phyloP scores from a whole-genome alignment of 2,797 vertebrate genomes.

The Bothrops alternatus region DNA sequence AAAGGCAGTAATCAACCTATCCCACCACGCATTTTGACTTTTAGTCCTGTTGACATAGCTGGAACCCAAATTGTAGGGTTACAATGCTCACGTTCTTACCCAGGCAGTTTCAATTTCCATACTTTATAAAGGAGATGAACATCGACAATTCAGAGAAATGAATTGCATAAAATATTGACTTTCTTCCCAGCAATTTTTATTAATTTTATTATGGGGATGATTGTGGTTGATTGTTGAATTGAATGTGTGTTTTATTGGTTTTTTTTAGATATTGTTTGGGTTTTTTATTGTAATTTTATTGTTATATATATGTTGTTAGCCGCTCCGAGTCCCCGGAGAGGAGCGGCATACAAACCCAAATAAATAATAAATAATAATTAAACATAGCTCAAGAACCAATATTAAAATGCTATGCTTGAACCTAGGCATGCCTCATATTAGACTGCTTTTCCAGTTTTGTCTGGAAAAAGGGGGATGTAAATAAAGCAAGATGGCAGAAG shows the following conservation, averaged over 20 bases:
- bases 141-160: background rate
- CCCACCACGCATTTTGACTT: background rate
- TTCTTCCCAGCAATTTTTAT: background rate
- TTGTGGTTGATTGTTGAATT: too few species aligned
- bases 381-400: background rate
- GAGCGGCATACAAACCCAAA: too few species aligned
- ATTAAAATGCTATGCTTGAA: background rate
- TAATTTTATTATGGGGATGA: too few species aligned
- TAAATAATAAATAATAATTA: too few species aligned
- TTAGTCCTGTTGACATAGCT: background rate
- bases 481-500: too few species aligned
- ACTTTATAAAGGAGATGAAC: background rate
- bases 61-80: background rate
- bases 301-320: too few species aligned
- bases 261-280: too few species aligned
- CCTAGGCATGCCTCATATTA: background rate
- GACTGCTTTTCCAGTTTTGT: background rate
- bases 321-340: too few species aligned
- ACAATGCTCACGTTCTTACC: background rate
- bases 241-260: too few species aligned
- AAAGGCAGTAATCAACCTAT: rapidly evolving
- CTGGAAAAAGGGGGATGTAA: too few species aligned
- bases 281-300: too few species aligned
- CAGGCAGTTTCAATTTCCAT: background rate
- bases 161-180: background rate